These are phyloP conservation scores for Anabacerthia variegaticeps DNA, from an alignment of 2,797 vertebrate genomes.

Conservation along the genomic window DNA sequence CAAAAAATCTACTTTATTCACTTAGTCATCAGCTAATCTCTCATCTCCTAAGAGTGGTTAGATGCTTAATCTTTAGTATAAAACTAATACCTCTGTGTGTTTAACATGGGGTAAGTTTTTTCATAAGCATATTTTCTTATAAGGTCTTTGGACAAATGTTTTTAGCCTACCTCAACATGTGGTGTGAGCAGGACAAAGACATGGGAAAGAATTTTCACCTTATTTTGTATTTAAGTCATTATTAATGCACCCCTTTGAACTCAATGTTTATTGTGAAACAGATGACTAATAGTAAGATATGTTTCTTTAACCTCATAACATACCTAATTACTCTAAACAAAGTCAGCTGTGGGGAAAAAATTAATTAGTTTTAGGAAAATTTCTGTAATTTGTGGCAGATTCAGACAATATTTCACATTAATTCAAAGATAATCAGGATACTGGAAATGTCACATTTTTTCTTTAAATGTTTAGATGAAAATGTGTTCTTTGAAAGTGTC, in stretches of 20 bases:
- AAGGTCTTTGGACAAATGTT: not conserved
- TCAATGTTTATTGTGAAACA: not conserved
- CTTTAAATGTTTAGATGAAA: not conserved
- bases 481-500: not conserved
- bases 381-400: not conserved
- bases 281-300: not conserved
- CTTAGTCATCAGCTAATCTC: not conserved
- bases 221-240: not conserved
- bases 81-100: accelerated
- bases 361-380: not conserved
- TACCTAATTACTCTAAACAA: not conserved
- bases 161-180: not conserved
- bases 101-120: not conserved
- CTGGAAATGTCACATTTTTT: not conserved
- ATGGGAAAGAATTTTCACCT: not conserved
- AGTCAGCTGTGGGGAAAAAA: not conserved
- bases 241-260: not conserved
- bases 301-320: not conserved
- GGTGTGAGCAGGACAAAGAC: not conserved
- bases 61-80: not conserved
- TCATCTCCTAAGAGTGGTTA: not conserved
- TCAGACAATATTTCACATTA: not conserved
- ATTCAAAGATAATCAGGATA: not conserved
- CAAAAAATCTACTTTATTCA: not conserved
- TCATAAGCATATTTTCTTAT: not conserved